These are phyloP conservation scores for Tenthredo amoena DNA, from an alignment of 2,888 invertebrate genomes.

Conservation along the genomic window DNA sequence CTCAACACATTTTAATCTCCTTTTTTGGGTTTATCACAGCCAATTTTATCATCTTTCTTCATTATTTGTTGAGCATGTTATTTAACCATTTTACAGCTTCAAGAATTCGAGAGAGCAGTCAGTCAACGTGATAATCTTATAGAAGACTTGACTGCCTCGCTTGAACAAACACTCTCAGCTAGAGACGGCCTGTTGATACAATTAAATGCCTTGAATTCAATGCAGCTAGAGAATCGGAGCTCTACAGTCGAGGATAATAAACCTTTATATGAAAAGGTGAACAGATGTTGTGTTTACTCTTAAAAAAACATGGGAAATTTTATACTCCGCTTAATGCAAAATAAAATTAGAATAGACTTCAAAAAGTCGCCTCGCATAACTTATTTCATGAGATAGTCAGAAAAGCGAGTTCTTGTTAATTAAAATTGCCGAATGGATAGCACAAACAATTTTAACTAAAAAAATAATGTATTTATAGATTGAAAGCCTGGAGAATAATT, in stretches of 20 bases:
- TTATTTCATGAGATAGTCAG: neutral
- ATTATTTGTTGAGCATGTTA: conserved; percentile 2
- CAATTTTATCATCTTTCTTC: conserved; percentile 51
- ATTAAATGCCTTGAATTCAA: conserved; percentile 81
- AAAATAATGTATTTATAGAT: conserved; percentile 75
- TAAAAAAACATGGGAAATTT: neutral
- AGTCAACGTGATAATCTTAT: conserved; percentile 86
- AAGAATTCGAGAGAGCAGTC: conserved; percentile 87
- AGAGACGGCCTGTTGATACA: conserved; percentile 83
- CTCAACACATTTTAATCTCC: neutral
- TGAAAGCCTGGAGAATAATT: conserved; percentile 67
- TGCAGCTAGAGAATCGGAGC: conserved; percentile 79
- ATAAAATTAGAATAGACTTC: neutral
- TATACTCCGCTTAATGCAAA: neutral
- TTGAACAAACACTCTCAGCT: conserved; percentile 84
- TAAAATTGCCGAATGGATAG: neutral
- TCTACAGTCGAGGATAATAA: conserved; percentile 71
- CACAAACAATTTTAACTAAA: conserved; percentile 72
- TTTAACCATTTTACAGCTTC: conserved; percentile 81
- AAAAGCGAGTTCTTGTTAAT: neutral
- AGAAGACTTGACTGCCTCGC: conserved; percentile 85
- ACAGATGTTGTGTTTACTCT: conserved; percentile 13
- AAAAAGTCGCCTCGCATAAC: neutral
- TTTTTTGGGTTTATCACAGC: neutral
- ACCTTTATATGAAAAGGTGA: conserved; percentile 66